Evolutionary conservation across 2,113 vertebrate genomes (phyloP), one percentile per base, ranked within the genome.

Genomic region (Lamprotornis superbus): DNA sequence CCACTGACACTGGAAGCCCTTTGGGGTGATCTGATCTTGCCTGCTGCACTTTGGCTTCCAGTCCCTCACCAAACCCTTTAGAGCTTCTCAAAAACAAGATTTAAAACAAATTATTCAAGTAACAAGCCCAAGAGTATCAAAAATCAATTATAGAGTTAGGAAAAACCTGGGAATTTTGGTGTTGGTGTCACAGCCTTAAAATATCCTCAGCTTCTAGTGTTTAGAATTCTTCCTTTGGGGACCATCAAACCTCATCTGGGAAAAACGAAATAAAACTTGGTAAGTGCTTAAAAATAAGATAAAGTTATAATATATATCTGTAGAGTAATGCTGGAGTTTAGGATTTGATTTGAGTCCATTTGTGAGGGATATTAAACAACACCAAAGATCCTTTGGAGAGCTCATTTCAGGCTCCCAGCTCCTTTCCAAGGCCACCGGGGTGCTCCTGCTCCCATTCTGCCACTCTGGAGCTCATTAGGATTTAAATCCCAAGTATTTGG

Each of bases 401-500:
- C 63, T 71, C 20, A 12, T 21, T 64, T 3, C 25, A 31, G 74
- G 16, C 64, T 84, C 71, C 20, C 71, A 52, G 4, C 18, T 30
- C 50, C 50, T 52, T 30, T 11, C 27, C 27, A 7, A 70, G 50
- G 46, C 39, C 52, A 35, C 13, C 19, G 27, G 46, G 60, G 10
- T 5, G 13, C 40, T 61, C 69, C 83, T 47, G 92, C 68, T 94
- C 90, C 89, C 82, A 67, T 95, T 95, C 93, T 96, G 95, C 83
- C 76, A 67, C 69, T 89, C 68, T 2, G 21, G 31, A 68, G 42
- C 83, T 85, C 65, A 24, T 79, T 84, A 83, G 83, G 59, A 94
- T 93, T 95, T 89, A 90, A 96, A 95, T 94, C 87, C 76, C 61
- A 93, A 97, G 81, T 93, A 93, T 97, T 96, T 90, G 67, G 94